Conservation (phyloP, 2,888 invertebrate species). For the Athrips mouffetella region DNA sequence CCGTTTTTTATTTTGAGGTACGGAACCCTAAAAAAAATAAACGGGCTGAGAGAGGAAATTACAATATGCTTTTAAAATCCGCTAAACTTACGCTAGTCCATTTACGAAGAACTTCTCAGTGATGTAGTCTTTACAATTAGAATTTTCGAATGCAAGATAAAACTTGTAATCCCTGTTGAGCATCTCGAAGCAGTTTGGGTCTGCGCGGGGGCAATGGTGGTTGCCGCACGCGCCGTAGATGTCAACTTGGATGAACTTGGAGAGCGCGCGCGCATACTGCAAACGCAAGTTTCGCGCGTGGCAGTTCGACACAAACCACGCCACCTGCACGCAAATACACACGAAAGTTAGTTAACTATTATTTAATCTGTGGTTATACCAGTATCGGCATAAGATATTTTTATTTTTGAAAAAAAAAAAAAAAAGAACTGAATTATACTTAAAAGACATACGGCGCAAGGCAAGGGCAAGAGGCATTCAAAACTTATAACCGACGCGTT, state of each 20-base stretch:
- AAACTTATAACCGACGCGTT: too few species aligned
- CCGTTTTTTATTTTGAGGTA: too few species aligned
- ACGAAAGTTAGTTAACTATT: neutral
- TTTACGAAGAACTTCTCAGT: slow-evolving; percentile 98
- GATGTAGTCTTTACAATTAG: slow-evolving; percentile 96
- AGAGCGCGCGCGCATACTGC: slow-evolving; percentile 90
- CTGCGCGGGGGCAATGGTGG: slow-evolving; percentile 89
- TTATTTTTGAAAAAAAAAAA: too few species aligned
- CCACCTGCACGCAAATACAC: slow-evolving; percentile 80
- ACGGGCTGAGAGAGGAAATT: too few species aligned
- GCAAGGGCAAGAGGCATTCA: too few species aligned
- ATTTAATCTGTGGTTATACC: too few species aligned
- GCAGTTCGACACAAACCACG: slow-evolving; percentile 99
- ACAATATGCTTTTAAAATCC: neutral
- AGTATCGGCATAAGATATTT: too few species aligned
- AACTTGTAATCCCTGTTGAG: slow-evolving; percentile 96
- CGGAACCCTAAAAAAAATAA: too few species aligned
- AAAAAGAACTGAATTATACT: too few species aligned
- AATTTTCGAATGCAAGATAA: slow-evolving; percentile 98
- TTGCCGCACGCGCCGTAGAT: slow-evolving; percentile 95
- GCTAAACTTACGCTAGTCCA: slow-evolving; percentile 87
- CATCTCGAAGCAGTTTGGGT: slow-evolving; percentile 92
- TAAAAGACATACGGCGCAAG: too few species aligned
- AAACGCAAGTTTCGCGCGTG: slow-evolving; percentile 93
- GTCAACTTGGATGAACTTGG: slow-evolving; percentile 92